phyloP scores from a whole-genome alignment of 2,888 invertebrate genomes.

The Pollenia amentaria region DNA sequence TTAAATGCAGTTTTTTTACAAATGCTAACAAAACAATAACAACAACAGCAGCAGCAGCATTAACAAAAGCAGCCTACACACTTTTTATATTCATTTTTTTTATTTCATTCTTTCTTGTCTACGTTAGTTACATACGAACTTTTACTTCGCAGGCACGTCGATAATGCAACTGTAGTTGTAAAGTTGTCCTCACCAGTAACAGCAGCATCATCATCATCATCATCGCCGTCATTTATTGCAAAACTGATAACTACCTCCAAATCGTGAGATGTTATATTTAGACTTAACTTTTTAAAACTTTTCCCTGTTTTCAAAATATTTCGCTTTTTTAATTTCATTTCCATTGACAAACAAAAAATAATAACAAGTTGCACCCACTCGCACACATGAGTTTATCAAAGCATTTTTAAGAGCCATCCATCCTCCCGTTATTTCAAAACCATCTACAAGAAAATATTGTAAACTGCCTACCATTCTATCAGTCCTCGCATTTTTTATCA shows the following conservation, averaged over 20 bases:
- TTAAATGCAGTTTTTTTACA: slow-evolving; percentile 59
- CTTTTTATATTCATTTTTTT: slow-evolving; percentile 6
- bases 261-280: slow-evolving; percentile 61
- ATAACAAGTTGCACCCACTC: slow-evolving; percentile 15
- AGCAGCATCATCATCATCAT: background rate
- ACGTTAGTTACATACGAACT: slow-evolving; percentile 29
- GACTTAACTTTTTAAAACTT: slow-evolving; percentile 66
- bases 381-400: slow-evolving; percentile 5
- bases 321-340: slow-evolving; percentile 23
- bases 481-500: background rate
- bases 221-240: slow-evolving; percentile 13
- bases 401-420: slow-evolving; percentile 24
- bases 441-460: background rate
- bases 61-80: slow-evolving; percentile 55
- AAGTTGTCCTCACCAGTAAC: background rate
- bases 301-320: slow-evolving; percentile 55
- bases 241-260: slow-evolving; percentile 40
- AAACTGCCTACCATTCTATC: background rate
- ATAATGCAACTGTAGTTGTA: slow-evolving; percentile 5
- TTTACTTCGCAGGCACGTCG: slow-evolving; percentile 24
- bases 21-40: slow-evolving; percentile 44
- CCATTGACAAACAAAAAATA: slow-evolving; percentile 3
- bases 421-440: background rate
- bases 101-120: slow-evolving; percentile 47
- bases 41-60: slow-evolving; percentile 18